Evolutionary conservation across 1,140 invertebrate genomes (phyloP), one percentile per base, ranked within the genome.

Genomic region (Chironomus tepperi): DNA sequence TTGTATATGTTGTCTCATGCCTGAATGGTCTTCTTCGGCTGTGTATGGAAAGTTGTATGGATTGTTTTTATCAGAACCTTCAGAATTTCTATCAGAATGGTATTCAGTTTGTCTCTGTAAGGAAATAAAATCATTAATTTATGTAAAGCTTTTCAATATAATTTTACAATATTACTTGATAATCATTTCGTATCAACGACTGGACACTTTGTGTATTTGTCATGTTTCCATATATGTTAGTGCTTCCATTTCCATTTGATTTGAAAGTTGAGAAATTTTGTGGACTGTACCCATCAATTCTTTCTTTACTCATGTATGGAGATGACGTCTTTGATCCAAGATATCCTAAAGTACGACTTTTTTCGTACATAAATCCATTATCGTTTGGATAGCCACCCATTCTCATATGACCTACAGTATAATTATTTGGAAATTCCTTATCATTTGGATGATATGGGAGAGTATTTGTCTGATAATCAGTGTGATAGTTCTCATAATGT

Each of bases 31-130:
- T 75, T 87, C 86, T 74, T 86, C 83, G 3, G 84, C 86, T 42
- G 89, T 91, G 77, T 92, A 92, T 0, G 90, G 90, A 77, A 91
- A 92, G 73, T 89, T 81, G 81, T 92, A 93, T 82, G 92, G 92
- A 77, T 92, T 91, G 74, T 89, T 89, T 77, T 90, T 90, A 65
- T 92, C 90, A 1, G 91, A 91, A 0, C 87, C 85, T 75, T 92
- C 91, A 0, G 90, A 91, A 79, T 87, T 84, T 15, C 88, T 80
- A 76, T 89, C 89, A 15, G 80, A 86, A 74, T 85, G 83, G 64
- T 83, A 82, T 70, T 86, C 85, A 75, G 83, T 81, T 75, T 85
- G 83, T 19, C 85, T 84, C 77, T 85, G 84, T 84, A 73, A 84
- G 76, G 80, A 84, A 83, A 0, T 83, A 3, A 83, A 83, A 73